Conservation (phyloP, 2,888 invertebrate species). For the Watsonalla binaria region DNA sequence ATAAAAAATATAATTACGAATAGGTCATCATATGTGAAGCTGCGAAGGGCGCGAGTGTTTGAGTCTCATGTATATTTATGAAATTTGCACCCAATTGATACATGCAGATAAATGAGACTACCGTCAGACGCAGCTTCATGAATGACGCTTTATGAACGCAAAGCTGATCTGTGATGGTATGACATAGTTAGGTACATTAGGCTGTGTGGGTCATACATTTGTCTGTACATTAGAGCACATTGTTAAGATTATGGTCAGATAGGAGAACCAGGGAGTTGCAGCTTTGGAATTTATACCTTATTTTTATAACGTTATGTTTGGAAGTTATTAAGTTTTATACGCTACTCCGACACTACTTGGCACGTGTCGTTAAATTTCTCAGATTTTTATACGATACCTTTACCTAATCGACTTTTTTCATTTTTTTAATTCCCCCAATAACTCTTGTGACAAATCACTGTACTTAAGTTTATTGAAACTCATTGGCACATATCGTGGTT, state of each 20-base stretch:
- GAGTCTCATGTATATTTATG: constrained; percentile 14
- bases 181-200: constrained; percentile 68
- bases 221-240: constrained; percentile 35
- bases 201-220: constrained; percentile 48
- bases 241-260: constrained; percentile 35
- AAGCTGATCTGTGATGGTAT: constrained; percentile 76
- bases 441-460: no score
- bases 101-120: background rate
- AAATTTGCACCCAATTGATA: background rate
- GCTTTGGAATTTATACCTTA: constrained; percentile 33
- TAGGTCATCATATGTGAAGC: constrained; percentile 25
- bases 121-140: constrained; percentile 44
- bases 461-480: no score
- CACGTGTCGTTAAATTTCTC: no score
- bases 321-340: background rate
- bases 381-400: no score
- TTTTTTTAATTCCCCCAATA: no score
- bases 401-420: no score
- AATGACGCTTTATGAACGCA: constrained; percentile 56
- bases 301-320: constrained; percentile 3
- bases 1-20: constrained; percentile 16
- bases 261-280: constrained; percentile 33
- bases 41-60: constrained; percentile 19
- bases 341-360: no score
- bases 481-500: no score